Evolutionary conservation across 2,888 invertebrate species (phyloP).

Genomic region (Standfussiana lucernea): DNA sequence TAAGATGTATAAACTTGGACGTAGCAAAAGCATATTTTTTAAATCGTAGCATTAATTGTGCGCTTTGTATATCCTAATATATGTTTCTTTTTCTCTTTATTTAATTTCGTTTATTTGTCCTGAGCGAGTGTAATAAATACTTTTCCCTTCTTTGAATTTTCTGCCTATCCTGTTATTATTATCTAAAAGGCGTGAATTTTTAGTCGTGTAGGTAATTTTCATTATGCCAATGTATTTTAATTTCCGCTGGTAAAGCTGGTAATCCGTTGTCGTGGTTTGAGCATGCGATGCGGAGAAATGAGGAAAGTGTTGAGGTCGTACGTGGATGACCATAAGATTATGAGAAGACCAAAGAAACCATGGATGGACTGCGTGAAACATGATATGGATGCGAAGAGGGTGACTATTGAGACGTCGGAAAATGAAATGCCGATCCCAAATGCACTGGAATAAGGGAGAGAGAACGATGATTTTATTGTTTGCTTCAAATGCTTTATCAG

Average conservation of each 20-base stretch:
- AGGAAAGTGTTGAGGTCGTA: not conserved
- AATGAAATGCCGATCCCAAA: not conserved
- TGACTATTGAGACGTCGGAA: not conserved
- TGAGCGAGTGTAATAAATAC: not conserved
- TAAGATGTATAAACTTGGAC: not conserved
- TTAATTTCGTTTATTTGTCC: not conserved
- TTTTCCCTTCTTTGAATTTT: not conserved
- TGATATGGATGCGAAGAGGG: too few relatives aligned
- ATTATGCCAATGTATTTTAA: not conserved
- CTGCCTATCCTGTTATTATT: not conserved
- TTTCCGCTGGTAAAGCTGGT: not conserved
- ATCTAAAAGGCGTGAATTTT: not conserved
- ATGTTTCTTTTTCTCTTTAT: not conserved
- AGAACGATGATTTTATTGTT: not conserved
- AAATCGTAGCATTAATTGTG: not conserved
- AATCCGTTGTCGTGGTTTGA: not conserved
- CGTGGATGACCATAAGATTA: not conserved
- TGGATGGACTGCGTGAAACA: not conserved
- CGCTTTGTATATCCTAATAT: not conserved
- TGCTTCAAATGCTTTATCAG: too few relatives aligned
- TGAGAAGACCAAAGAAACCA: not conserved
- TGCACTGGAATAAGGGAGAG: not conserved
- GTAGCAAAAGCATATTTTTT: not conserved
- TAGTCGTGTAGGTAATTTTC: not conserved
- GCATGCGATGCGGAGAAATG: not conserved